Conservation (phyloP, 2,113 vertebrate species). For the Oplegnathus fasciatus region DNA sequence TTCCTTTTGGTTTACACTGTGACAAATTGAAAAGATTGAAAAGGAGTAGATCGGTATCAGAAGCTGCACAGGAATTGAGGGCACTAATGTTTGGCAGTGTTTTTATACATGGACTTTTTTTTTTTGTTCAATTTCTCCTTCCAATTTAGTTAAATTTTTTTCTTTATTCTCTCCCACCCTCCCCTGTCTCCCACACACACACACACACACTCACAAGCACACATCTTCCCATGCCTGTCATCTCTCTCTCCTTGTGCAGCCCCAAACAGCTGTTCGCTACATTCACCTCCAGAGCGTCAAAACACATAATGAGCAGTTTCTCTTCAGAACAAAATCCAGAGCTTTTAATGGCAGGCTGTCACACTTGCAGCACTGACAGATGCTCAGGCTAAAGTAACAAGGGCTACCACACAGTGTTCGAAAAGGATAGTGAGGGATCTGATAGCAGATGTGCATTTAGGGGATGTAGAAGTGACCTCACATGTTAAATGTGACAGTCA, state of each 20-base stretch:
- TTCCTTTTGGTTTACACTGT: constrained; percentile 23
- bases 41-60: constrained; percentile 43
- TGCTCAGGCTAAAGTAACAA: constrained; percentile 35
- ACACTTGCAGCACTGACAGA: constrained; percentile 38
- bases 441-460: constrained; percentile 16
- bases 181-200: neutral
- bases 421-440: neutral
- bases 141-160: constrained; percentile 20
- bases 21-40: constrained; percentile 44
- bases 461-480: neutral
- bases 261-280: constrained; percentile 67
- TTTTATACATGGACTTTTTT: neutral
- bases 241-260: constrained; percentile 19
- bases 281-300: constrained; percentile 67
- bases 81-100: constrained; percentile 2
- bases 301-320: constrained; percentile 70
- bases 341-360: constrained; percentile 64
- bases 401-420: neutral
- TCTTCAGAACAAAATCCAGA: constrained; percentile 54
- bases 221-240: constrained; percentile 28
- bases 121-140: neutral
- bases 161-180: constrained; percentile 20
- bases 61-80: constrained; percentile 25
- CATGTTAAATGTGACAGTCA: neutral
- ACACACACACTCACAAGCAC: neutral